Conservation (phyloP, 2,888 invertebrate genomes). For the Ischnura elegans region DNA sequence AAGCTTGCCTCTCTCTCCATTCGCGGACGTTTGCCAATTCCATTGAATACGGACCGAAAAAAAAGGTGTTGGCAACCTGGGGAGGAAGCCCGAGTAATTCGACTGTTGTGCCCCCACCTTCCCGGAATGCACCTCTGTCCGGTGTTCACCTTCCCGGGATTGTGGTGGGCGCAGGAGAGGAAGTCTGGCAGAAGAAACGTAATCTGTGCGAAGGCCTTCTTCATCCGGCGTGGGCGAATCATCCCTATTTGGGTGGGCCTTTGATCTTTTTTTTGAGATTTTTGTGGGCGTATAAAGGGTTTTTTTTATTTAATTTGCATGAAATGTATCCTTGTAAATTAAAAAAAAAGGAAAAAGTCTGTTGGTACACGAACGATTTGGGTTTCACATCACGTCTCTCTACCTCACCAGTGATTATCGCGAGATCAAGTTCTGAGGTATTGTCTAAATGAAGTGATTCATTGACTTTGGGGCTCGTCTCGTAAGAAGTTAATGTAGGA, state of each 20-base stretch:
- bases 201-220: not conserved
- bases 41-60: not conserved
- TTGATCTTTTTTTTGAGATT: not conserved
- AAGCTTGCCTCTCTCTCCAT: not conserved
- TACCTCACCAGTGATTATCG: too few relatives aligned
- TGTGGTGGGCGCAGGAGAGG: not conserved
- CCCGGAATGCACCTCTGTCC: constrained; percentile 24
- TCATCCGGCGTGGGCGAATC: not conserved
- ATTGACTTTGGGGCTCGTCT: too few relatives aligned
- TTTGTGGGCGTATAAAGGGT: not conserved
- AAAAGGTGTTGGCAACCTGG: constrained; percentile 24
- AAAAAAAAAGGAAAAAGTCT: too few relatives aligned
- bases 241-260: not conserved
- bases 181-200: not conserved
- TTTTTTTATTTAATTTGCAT: not conserved
- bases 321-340: not conserved
- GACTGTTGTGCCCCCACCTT: not conserved
- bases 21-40: constrained; percentile 9
- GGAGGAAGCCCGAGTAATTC: not conserved
- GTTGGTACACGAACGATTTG: too few relatives aligned
- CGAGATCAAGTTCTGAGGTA: too few relatives aligned
- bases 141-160: not conserved
- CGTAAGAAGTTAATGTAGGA: too few relatives aligned
- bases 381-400: too few relatives aligned
- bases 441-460: too few relatives aligned